phyloP scores from a whole-genome alignment of 2,113 vertebrate genomes.

The Xerus inauris region DNA sequence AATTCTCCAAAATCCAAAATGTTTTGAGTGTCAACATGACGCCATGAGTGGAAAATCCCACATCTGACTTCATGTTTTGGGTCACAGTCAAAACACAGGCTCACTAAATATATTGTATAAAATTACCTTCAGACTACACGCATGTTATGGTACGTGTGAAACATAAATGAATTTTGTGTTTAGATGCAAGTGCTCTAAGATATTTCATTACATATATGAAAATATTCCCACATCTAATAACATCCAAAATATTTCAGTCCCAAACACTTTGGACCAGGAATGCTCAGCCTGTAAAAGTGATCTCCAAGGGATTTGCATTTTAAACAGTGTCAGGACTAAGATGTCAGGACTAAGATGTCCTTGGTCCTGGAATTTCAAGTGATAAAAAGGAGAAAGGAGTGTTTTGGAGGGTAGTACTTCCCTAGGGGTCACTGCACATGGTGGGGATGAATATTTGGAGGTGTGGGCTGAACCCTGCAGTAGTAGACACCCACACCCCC shows the following conservation, averaged over 20 bases:
- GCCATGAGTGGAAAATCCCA: not conserved
- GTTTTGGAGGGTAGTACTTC: not conserved
- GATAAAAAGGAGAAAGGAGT: not conserved
- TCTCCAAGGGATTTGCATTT: constrained; percentile 24
- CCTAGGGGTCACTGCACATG: not conserved
- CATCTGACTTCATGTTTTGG: not conserved
- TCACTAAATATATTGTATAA: not conserved
- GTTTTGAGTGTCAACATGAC: not conserved
- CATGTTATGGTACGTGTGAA: not conserved
- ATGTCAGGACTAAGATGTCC: not conserved
- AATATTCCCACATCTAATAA: not conserved
- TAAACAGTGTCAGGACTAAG: not conserved
- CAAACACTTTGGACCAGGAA: not conserved
- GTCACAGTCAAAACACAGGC: not conserved
- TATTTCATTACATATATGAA: not conserved
- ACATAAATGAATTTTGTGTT: not conserved
- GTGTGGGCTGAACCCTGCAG: not conserved
- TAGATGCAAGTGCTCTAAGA: not conserved
- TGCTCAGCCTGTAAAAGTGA: not conserved
- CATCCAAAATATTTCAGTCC: not conserved
- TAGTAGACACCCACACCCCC: not conserved
- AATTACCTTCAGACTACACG: not conserved
- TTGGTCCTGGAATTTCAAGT: not conserved
- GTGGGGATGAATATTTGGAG: not conserved
- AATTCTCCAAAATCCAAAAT: not conserved